phyloP scores from a whole-genome alignment of 2,888 invertebrate genomes.

The Plebejus argus region DNA sequence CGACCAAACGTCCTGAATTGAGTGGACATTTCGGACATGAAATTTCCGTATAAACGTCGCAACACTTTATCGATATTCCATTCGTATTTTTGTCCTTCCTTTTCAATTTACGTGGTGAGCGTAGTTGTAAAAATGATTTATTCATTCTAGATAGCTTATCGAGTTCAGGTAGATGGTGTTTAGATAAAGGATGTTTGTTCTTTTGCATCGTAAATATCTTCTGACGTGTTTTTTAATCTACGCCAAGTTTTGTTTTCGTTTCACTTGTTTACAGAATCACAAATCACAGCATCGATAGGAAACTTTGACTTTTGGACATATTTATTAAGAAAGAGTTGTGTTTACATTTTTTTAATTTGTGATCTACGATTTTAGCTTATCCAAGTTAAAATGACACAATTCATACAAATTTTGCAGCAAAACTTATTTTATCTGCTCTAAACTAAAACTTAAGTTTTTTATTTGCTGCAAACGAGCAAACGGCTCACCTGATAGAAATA shows the following conservation, averaged over 20 bases:
- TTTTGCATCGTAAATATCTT: conserved; percentile 3
- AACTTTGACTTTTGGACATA: neutral
- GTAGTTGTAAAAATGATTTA: conserved; percentile 75
- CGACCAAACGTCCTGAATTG: conserved; percentile 34
- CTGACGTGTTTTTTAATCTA: conserved; percentile 29
- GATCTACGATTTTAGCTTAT: neutral
- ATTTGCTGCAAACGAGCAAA: neutral
- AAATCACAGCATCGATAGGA: neutral
- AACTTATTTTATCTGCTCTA: no score
- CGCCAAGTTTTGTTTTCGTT: neutral
- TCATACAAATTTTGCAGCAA: no score
- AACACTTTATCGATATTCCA: conserved; percentile 24
- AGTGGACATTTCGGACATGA: conserved; percentile 27
- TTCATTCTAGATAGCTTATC: conserved; percentile 66
- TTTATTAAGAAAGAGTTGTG: neutral
- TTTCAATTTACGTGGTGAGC: conserved; percentile 41
- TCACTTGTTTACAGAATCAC: conserved; percentile 4
- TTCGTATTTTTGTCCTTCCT: conserved; percentile 1
- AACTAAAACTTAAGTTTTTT: neutral
- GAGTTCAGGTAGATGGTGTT: conserved; percentile 61
- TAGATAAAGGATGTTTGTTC: conserved; percentile 51
- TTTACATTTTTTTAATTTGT: neutral
- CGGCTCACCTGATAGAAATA: no score
- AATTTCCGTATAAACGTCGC: conserved; percentile 14
- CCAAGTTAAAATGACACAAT: neutral